These are phyloP conservation scores for Psephotus haematonotus DNA, from an alignment of 2,113 vertebrate genomes.

Conservation along the genomic window DNA sequence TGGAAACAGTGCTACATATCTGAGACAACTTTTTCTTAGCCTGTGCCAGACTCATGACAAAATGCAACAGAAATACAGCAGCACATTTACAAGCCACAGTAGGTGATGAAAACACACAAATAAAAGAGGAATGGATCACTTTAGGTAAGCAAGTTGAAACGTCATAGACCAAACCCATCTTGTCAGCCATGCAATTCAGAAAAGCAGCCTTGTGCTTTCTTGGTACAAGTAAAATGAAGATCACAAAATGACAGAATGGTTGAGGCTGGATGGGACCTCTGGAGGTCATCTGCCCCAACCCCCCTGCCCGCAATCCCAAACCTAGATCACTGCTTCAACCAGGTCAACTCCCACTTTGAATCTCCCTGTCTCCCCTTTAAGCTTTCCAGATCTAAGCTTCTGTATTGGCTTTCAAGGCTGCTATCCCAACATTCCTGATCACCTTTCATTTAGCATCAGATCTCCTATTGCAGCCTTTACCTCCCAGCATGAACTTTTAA, in stretches of 20 bases:
- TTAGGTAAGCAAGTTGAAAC: background rate
- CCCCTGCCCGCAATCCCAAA: background rate
- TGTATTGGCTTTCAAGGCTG: background rate
- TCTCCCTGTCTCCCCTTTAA: background rate
- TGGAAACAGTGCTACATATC: background rate
- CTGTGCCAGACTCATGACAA: background rate
- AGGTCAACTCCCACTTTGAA: background rate
- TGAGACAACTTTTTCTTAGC: background rate
- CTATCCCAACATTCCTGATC: background rate
- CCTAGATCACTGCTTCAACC: background rate
- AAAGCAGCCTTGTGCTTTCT: background rate
- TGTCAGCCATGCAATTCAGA: background rate
- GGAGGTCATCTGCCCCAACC: background rate
- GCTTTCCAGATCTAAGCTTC: background rate
- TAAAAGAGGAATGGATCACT: background rate
- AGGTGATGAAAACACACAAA: background rate
- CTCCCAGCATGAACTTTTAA: background rate
- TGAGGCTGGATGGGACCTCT: background rate
- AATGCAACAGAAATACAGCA: background rate
- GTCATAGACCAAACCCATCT: background rate
- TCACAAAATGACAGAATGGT: background rate
- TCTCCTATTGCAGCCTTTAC: background rate
- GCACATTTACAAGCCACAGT: background rate
- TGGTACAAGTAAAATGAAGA: background rate
- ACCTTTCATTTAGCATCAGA: background rate